Percentiles rank a stretch among this genome's conserved stretches.
These are phyloP conservation scores for Hirtodrosophila confusa DNA, from an alignment of 2,888 invertebrate genomes.

Conservation along the genomic window DNA sequence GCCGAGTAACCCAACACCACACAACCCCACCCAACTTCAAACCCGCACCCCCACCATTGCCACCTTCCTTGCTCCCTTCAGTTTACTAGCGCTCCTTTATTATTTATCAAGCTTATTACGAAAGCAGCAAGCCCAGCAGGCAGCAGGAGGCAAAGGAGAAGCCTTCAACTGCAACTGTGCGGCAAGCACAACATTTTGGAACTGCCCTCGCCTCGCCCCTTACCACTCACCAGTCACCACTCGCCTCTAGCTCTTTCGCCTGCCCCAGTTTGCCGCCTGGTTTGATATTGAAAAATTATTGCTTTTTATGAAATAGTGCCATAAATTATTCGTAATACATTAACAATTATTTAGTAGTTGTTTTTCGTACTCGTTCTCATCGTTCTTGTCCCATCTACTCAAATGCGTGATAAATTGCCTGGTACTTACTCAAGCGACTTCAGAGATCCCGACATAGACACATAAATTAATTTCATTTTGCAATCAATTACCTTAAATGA, in stretches of 20 bases:
- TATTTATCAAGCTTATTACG: conserved; percentile 80
- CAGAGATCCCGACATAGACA: conserved; percentile 42
- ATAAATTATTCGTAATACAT: conserved; percentile 81
- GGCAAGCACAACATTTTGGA: conserved; percentile 47
- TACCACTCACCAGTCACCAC: neutral
- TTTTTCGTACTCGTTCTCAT: conserved; percentile 51
- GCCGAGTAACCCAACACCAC: too few relatives aligned
- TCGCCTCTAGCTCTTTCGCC: conserved; percentile 4
- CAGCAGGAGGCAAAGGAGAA: conserved; percentile 5
- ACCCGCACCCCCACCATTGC: neutral
- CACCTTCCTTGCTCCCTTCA: conserved; percentile 21
- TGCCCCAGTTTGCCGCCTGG: conserved; percentile 67
- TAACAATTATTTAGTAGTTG: conserved; percentile 80
- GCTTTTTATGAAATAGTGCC: conserved; percentile 80
- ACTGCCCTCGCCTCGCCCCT: conserved; percentile 3
- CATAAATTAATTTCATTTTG: conserved; percentile 70
- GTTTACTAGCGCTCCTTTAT: conserved; percentile 63
- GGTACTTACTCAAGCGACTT: conserved; percentile 71
- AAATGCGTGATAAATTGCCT: conserved; percentile 71
- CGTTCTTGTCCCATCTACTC: conserved; percentile 44
- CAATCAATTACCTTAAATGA: conserved; percentile 75
- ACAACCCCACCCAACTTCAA: conserved; percentile 2
- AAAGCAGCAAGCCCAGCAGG: conserved; percentile 56
- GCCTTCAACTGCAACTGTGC: conserved; percentile 72
- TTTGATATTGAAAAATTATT: conserved; percentile 81